A percentile compares a stretch with the other conserved stretches of the same genome.
phyloP scores from a whole-genome alignment of 1,140 invertebrate genomes.

The Aphis gossypii region DNA sequence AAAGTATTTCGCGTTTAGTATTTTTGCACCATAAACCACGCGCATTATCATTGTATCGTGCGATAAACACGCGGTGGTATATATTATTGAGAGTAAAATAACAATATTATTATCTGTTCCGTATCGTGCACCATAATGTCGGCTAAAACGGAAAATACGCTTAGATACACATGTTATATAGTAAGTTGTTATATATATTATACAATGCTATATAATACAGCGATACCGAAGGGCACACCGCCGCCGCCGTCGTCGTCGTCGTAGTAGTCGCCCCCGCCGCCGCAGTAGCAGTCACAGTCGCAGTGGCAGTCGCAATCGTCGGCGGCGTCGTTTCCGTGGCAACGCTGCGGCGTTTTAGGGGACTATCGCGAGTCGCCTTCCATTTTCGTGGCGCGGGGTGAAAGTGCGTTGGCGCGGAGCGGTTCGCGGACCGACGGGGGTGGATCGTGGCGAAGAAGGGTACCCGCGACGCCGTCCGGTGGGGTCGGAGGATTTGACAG shows the following conservation, averaged over 20 bases:
- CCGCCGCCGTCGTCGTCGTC: background rate
- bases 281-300: background rate
- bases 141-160: background rate
- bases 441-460: background rate
- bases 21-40: background rate
- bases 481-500: constrained; percentile 35
- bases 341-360: constrained; percentile 43
- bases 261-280: background rate
- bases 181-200: background rate
- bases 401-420: background rate
- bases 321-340: constrained; percentile 53
- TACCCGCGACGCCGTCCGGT: background rate
- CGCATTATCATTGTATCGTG: background rate
- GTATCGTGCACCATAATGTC: background rate
- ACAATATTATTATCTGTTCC: background rate
- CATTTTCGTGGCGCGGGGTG: constrained; percentile 22
- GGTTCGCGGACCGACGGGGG: background rate
- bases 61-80: background rate
- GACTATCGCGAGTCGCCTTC: constrained; percentile 48
- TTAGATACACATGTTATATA: background rate
- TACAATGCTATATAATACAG: background rate
- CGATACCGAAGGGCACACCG: background rate
- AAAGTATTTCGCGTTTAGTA: background rate
- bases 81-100: background rate
- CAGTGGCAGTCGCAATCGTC: constrained; percentile 13